Evolutionary conservation across 2,113 vertebrate genomes (phyloP), one percentile per base, ranked within the genome.

Genomic region (Peromyscus californicus): DNA sequence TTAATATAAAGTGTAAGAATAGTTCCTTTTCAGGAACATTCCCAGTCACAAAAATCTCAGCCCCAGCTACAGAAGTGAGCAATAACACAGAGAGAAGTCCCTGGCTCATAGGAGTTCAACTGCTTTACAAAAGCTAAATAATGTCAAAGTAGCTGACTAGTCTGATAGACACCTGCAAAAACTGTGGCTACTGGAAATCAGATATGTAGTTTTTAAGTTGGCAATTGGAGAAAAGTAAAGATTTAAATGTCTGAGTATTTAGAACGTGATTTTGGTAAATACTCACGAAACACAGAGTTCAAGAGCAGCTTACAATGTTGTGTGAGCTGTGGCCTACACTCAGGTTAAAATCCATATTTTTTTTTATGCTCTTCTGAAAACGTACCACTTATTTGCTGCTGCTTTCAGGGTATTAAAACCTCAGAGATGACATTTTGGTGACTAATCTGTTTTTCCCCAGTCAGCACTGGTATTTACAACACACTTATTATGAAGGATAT

Each of bases 261-360:
- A 97, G 92, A 96, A 96, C 91, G 91, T 70, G 90, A 97, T 88
- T 97, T 57, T 97, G 90, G 10, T 51, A 51, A 51, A 51, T 51
- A 51, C 51, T 9, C 51, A 51, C 98, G 97, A 95, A 98, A 94
- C 76, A 67, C 22, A 97, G 97, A 96, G 83, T 96, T 97, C 59
- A 86, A 94, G 98, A 97, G 93, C 95, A 98, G 88, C 94, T 96
- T 98, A 98, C 95, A 95, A 91, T 98, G 93, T 96, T 96, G 97
- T 97, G 97, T 85, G 72, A 95, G 93, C 70, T 96, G 96, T n/a
- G 88, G 96, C 89, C 95, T 97, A 97, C 97, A 98, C 98, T 93
- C 97, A 82, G 97, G 98, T 97, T 98, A 97, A 93, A 97, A 94
- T 94, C 80, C 31, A 16, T 96, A 92, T 65, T 93, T 91, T 80